Evolutionary conservation across 2,113 vertebrate species (phyloP).

Genomic region (Cheilinus undulatus): DNA sequence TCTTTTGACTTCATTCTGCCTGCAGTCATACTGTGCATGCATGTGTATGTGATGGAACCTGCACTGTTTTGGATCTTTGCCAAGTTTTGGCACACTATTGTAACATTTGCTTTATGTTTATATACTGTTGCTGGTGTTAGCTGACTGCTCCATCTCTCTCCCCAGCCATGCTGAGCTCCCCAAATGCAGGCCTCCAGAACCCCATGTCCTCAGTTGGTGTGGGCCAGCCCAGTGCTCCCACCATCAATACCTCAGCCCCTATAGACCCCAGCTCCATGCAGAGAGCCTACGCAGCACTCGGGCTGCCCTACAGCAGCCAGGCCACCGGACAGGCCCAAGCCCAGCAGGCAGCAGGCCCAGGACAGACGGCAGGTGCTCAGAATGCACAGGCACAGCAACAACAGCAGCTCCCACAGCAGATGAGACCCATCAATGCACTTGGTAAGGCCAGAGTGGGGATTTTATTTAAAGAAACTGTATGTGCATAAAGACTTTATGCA

Average conservation of each 20-base stretch:
- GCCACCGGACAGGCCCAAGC: conserved; percentile 87
- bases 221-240: conserved; percentile 89
- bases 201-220: conserved; percentile 90
- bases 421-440: conserved; percentile 91
- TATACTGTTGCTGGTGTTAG: neutral
- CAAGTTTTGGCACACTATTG: no score
- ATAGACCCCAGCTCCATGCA: conserved; percentile 99
- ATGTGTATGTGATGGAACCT: neutral
- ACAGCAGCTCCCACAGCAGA: conserved; percentile 89
- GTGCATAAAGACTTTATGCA: no score
- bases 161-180: conserved; percentile 93
- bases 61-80: neutral
- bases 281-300: conserved; percentile 96
- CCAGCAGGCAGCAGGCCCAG: conserved; percentile 86
- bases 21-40: conserved; percentile 3
- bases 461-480: neutral
- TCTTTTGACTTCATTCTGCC: conserved; percentile 21
- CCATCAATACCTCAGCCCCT: conserved; percentile 91
- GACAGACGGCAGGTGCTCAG: conserved; percentile 87
- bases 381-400: conserved; percentile 81
- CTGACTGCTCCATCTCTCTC: conserved; percentile 9
- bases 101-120: neutral
- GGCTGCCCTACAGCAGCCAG: conserved; percentile 96
- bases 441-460: conserved; percentile 78
- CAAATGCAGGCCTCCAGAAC: conserved; percentile 90